Conservation (phyloP, 2,113 vertebrate species). For the Alligator mississippiensis region DNA sequence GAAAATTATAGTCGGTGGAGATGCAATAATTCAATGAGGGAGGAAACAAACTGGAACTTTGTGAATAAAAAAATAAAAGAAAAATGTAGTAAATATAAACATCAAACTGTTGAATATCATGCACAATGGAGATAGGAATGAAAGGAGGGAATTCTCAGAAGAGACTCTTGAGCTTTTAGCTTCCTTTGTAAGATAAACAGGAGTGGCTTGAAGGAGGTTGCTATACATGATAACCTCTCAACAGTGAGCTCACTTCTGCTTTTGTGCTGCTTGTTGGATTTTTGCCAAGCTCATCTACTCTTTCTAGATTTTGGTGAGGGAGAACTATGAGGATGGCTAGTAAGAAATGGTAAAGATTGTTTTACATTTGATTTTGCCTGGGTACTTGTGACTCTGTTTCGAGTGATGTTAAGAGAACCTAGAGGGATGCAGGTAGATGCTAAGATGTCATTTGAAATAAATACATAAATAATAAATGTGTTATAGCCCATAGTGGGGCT, state of each 20-base stretch:
- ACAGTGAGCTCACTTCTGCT: neutral
- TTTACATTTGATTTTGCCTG: neutral
- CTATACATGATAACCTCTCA: neutral
- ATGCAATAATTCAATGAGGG: neutral
- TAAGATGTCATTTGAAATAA: neutral
- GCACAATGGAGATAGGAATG: neutral
- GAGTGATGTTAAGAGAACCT: neutral
- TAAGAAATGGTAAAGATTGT: neutral
- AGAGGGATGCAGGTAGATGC: neutral
- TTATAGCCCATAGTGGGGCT: neutral
- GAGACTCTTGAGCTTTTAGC: neutral
- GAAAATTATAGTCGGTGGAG: neutral
- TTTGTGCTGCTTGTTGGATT: fast-evolving
- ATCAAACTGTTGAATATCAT: neutral
- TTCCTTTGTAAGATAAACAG: neutral
- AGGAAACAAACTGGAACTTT: neutral
- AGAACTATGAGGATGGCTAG: neutral
- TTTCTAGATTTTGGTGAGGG: neutral
- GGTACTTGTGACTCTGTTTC: neutral
- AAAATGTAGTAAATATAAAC: neutral
- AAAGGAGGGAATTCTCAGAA: neutral
- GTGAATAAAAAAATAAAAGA: neutral
- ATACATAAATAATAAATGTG: neutral
- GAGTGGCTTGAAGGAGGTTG: fast-evolving
- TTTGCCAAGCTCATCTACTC: fast-evolving